Evolutionary conservation across 2,113 vertebrate genomes (phyloP), one percentile per base, ranked within the genome.

Genomic region (Lycaon pictus): DNA sequence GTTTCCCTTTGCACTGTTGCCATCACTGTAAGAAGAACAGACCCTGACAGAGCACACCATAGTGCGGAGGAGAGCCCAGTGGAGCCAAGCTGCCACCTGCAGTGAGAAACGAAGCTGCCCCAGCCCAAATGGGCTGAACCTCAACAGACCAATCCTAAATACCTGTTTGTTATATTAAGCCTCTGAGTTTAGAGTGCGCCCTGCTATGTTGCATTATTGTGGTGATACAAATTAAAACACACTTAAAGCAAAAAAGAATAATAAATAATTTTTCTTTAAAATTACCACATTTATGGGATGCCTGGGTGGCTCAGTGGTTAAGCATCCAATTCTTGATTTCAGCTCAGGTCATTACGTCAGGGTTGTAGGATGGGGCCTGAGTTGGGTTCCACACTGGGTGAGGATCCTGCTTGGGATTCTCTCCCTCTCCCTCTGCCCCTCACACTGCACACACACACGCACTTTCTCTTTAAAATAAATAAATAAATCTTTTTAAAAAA

Each of bases 171-270:
- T 81, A 43, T 43, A 43, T 62, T 29, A 55, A 93, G 53, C 5
- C 58, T 7, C 13, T 17, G 81, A 67, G 15, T 43, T 62, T 83
- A 0, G 5, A 55, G 62, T n/a, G 55, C 67, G 93, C 27, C 23
- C 25, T 32, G 19, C n/a, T 55, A 0, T n/a, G 87, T 29, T 32
- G 25, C 20, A 25, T 62, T 55, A 22, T 81, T 81, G 35, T 7
- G 71, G 56, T 55, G 77, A 87, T 32, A 77, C 16, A 32, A 93
- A 81, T 20, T 29, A 35, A 65, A 27, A 87, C 65, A 37, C n/a
- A 27, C 10, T 58, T 87, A 25, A 90, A 96, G 43, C 9, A 56
- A 74, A 90, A 72, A 83, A 76, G 9, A 77, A 77, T 29, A 77
- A 77, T 32, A 72, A 13, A 48, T 43, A 43, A 7, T 43, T 76